A percentile compares a stretch with the other conserved stretches of the same genome.
These are phyloP conservation scores for Chelon labrosus DNA, from an alignment of 2,797 vertebrate genomes.

Conservation along the genomic window DNA sequence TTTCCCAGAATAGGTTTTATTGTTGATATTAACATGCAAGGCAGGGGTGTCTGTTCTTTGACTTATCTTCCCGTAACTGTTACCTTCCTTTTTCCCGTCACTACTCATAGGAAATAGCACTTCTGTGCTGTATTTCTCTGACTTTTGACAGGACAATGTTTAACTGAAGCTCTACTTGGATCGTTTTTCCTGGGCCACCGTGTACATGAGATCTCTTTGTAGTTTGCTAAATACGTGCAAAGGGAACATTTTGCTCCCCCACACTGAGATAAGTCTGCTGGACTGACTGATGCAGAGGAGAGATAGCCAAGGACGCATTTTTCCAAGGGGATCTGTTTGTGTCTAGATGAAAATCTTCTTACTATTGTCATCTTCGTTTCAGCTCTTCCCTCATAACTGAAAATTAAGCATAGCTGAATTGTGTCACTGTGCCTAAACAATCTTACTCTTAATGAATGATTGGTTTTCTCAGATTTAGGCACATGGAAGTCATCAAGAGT, in stretches of 20 bases:
- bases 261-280: slow-evolving; percentile 9
- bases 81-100: neutral
- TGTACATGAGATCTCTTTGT: slow-evolving; percentile 7
- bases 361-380: neutral
- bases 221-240: slow-evolving; percentile 10
- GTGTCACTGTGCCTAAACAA: neutral
- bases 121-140: neutral
- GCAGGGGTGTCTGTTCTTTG: neutral
- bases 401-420: neutral
- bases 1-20: neutral
- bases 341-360: slow-evolving; percentile 5
- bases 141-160: slow-evolving; percentile 12
- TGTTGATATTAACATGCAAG: neutral
- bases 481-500: neutral
- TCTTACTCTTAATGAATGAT: neutral
- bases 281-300: slow-evolving; percentile 46
- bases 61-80: neutral
- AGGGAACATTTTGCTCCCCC: slow-evolving; percentile 8
- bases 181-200: neutral
- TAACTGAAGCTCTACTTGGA: slow-evolving; percentile 19
- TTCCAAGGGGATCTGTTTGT: slow-evolving; percentile 9
- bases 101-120: slow-evolving; percentile 2
- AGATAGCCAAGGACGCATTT: slow-evolving; percentile 30
- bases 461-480: neutral
- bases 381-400: neutral